phyloP scores from a whole-genome alignment of 2,888 invertebrate species.

The Bombylius discolor region DNA sequence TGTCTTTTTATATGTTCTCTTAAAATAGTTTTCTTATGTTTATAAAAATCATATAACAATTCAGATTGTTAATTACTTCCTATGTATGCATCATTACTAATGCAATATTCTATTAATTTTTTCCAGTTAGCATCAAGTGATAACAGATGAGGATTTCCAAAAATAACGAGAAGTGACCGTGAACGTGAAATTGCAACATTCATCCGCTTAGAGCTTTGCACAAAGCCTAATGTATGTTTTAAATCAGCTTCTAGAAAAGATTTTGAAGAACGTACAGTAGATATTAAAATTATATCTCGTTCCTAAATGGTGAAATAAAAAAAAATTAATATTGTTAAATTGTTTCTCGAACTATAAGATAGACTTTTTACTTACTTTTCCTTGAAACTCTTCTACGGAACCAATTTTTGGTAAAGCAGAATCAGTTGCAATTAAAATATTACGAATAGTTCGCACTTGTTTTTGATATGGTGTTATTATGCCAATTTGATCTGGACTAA shows the following conservation, averaged over 20 bases:
- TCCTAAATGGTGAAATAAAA: conserved; percentile 20
- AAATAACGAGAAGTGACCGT: conserved; percentile 55
- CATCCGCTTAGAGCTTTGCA: conserved; percentile 61
- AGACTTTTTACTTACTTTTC: conserved; percentile 46
- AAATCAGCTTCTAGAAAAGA: conserved; percentile 36
- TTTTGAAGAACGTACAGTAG: conserved; percentile 48
- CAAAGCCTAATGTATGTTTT: conserved; percentile 53
- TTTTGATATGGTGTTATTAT: conserved; percentile 86
- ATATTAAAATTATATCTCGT: conserved; percentile 52
- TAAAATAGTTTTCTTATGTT: too few species aligned
- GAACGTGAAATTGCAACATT: conserved; percentile 86
- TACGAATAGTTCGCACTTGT: conserved; percentile 50
- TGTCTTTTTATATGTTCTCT: too few species aligned
- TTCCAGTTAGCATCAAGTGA: conserved; percentile 55
- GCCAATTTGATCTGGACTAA: conserved; percentile 51
- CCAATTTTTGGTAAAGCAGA: conserved; percentile 51
- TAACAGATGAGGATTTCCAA: conserved; percentile 71
- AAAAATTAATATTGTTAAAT: background rate
- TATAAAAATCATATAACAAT: background rate
- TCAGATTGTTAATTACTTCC: conserved; percentile 51
- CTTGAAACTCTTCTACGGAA: conserved; percentile 78
- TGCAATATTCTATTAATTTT: conserved; percentile 47
- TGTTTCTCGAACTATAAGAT: background rate
- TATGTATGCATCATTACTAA: conserved; percentile 49
- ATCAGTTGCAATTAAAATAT: conserved; percentile 37